phyloP scores from a whole-genome alignment of 2,113 vertebrate species.

The Scatophagus argus region DNA sequence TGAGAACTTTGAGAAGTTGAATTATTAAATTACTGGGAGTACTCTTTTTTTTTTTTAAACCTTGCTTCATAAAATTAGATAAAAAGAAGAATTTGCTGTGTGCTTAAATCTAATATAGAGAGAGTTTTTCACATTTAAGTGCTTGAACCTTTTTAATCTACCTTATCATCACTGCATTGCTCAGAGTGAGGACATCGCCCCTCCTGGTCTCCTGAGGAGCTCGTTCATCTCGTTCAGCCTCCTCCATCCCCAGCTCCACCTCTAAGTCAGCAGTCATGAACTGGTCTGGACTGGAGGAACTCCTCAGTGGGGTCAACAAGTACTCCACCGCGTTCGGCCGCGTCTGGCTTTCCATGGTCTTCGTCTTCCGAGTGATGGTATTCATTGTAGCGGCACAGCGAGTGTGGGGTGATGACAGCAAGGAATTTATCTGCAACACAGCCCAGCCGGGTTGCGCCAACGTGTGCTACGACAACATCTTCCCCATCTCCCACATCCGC shows the following conservation, averaged over 20 bases:
- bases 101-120: background rate
- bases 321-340: constrained; percentile 94
- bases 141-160: background rate
- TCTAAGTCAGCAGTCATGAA: constrained; percentile 84
- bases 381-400: constrained; percentile 92
- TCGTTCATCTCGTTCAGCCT: background rate
- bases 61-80: background rate
- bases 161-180: background rate
- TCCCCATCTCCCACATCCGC: constrained; percentile 94
- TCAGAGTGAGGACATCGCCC: background rate
- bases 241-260: background rate
- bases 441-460: constrained; percentile 92
- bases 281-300: constrained; percentile 86
- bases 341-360: constrained; percentile 95
- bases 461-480: constrained; percentile 90
- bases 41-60: background rate
- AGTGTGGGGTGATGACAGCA: constrained; percentile 92
- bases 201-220: constrained; percentile 14
- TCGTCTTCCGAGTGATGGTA: constrained; percentile 92
- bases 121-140: background rate
- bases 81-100: background rate
- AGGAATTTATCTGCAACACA: constrained; percentile 94
- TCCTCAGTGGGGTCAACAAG: constrained; percentile 92
- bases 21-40: background rate
- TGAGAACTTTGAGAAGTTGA: background rate